Base-by-base conservation (phyloP, 2,113 vertebrate genomes). In the Etheostoma spectabile region DNA sequence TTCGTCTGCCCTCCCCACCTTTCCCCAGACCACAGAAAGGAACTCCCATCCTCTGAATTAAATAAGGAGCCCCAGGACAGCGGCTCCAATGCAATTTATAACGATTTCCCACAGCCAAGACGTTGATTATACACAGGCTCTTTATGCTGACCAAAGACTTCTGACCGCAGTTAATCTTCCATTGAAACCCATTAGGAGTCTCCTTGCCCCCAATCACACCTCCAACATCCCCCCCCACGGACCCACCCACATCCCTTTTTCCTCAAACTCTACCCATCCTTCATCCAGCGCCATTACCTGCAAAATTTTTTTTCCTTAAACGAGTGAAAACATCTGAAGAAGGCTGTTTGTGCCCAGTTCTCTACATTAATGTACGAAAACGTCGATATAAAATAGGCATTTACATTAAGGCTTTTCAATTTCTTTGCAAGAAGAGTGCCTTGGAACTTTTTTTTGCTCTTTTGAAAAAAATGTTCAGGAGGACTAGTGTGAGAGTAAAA, bases 111-210 rank as follows among this genome's bases (percentile, higher is more conserved):
- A 33, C 61, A 56, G 86, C 86, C 71, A 22, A 78, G 55, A 72
- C 89, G 89, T 90, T 92, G 91, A 91, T 94, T 94, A 93, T 91
- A 86, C 83, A 66, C 71, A 62, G 45, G 46, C 70, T 89, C 83
- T 92, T 95, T 89, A 91, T 94, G 95, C 94, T 95, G 95, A 95
- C 93, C 91, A 86, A 80, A 85, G 93, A 82, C 90, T 92, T 93
- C 85, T 92, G 89, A 92, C 90, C 71, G 86, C 84, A 93, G 87
- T 93, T 95, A 93, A 95, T 95, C 93, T 90, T 92, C 79, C 83
- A 93, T 75, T 92, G 88, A 93, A 91, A 86, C 63, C 93, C 92
- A 95, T 93, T 86, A 94, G 82, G 82, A 78, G 85, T 21, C 81
- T 75, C 72, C 46, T 49, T 52, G 24, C 74, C 83, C 77, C 61